Base-by-base conservation (phyloP, 2,113 vertebrate species). In the Trogon surrucura region DNA sequence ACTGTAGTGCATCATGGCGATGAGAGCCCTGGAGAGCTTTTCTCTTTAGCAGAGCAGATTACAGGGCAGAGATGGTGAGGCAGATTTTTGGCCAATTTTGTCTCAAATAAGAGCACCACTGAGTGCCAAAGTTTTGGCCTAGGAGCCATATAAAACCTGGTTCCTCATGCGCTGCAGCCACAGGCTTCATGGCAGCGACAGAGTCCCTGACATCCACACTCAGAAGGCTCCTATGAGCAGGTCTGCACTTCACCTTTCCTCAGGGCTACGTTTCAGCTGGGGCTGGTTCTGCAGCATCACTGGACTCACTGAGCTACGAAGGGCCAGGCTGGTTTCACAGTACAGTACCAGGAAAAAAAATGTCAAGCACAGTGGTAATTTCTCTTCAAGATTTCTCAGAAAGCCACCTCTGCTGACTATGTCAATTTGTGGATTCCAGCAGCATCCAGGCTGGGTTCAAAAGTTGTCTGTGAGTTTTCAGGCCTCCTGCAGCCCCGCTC, bases 231-330 rank as follows among this genome's bases (percentile, higher is more conserved):
- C 53, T 36, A 29, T 2, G 22, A 23, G 16, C 2, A 1, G 6
- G 15, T 32, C 57, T 44, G 29, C 27, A n/a, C 1, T 5, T 20
- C 13, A 2, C 10, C 61, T 47, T 50, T 22, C 58, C 34, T 44
- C 58, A 60, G 48, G 21, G 25, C 22, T 41, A 17, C 21, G 3
- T 11, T 21, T 64, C 56, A 61, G 34, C 25, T 44, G 26, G 45
- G 14, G 34, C 32, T 81, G 60, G 22, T 61, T 70, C 74, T 87
- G 81, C 45, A 70, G 54, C 51, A 79, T 6, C 61, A 26, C 44
- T 18, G 47, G 36, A 12, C n/a, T 48, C 47, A 25, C n/a, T 0
- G 2, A 29, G 51, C 30, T 50, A 5, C 0, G 1, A 4, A 36
- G 34, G 19, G 8, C 22, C 34, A 48, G 45, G 54, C 0, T 1